Conservation (phyloP, 2,888 invertebrate genomes). For the Mythimna loreyi region DNA sequence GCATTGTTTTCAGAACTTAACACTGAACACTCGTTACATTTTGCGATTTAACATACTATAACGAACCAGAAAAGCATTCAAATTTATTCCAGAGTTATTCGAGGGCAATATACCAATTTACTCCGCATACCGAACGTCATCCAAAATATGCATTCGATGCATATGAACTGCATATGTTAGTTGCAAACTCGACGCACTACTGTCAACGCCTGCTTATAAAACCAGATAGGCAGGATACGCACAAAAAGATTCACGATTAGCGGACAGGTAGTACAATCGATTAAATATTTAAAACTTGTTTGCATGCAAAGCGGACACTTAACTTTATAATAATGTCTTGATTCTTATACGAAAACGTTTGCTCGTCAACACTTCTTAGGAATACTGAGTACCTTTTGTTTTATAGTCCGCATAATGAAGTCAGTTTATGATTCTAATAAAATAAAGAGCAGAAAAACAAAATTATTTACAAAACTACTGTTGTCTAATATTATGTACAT, state of each 20-base stretch:
- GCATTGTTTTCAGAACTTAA: constrained; percentile 2
- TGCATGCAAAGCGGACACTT: constrained; percentile 48
- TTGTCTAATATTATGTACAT: constrained; percentile 4
- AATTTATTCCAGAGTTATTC: constrained; percentile 47
- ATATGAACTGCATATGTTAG: constrained; percentile 30
- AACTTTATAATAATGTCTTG: constrained; percentile 46
- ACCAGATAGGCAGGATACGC: constrained; percentile 40
- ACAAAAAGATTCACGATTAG: constrained; percentile 40
- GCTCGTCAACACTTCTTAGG: constrained; percentile 33
- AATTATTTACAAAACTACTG: background rate
- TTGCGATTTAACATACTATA: constrained; percentile 18
- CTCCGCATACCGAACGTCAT: constrained; percentile 28
- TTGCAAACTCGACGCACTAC: constrained; percentile 29
- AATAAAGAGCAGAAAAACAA: constrained; percentile 18
- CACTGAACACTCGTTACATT: constrained; percentile 1
- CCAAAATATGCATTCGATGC: constrained; percentile 49
- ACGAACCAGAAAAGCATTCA: constrained; percentile 40
- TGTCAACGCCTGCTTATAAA: constrained; percentile 33
- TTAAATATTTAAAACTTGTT: constrained; percentile 56
- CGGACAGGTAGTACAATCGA: constrained; percentile 46
- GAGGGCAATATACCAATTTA: constrained; percentile 43
- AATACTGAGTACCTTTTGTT: constrained; percentile 45
- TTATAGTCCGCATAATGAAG: constrained; percentile 31
- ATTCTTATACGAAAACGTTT: constrained; percentile 46
- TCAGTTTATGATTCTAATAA: constrained; percentile 23